Evolutionary conservation across 2,888 invertebrate species (phyloP), one percentile per base, ranked within the genome.

Genomic region (Lasioglossum zephyrum): DNA sequence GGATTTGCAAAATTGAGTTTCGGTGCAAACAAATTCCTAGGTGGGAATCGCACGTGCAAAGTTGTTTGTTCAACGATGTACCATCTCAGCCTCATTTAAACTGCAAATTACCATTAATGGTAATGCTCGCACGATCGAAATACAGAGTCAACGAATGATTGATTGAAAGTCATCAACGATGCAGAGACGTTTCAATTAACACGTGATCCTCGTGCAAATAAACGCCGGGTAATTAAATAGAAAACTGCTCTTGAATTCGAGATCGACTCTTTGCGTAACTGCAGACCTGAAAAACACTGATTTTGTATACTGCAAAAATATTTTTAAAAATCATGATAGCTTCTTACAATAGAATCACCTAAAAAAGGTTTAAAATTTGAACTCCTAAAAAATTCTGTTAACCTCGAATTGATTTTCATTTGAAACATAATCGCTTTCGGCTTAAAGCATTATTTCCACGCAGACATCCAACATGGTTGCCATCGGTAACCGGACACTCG

Each of bases 221-320:
- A 66, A 76, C 22, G 26, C 41, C 36, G 70, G 70, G 26, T 41
- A 70, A 57, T 70, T 70, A 53, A 70, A 70, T 76, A 76, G 66
- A 66, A 47, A 36, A 66, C n/a, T n/a, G 44, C 44, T 22, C 76
- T n/a, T 63, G 18, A 63, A 31, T 22, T 4, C 26, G 44, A 47
- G 76, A 76, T 76, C 26, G 31, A 66, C 13, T 31, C 31, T 16
- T 6, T 0, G 31, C 26, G 63, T 16, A 31, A 63, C 31, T n/a
- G 57, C 4, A n/a, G 3, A 57, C 8, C n/a, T n/a, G 57, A 11
- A 11, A 11, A n/a, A 57, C 57, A 4, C 4, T 57, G 57, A n/a
- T 57, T n/a, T n/a, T 1, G n/a, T 11, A n/a, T 3, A n/a, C 11
- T 11, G 11, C 57, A 11, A 11, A n/a, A n/a, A 57, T 57, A 57